Evolutionary conservation across 2,113 vertebrate species (phyloP), one percentile per base, ranked within the genome.

Genomic region (Trachemys scripta): DNA sequence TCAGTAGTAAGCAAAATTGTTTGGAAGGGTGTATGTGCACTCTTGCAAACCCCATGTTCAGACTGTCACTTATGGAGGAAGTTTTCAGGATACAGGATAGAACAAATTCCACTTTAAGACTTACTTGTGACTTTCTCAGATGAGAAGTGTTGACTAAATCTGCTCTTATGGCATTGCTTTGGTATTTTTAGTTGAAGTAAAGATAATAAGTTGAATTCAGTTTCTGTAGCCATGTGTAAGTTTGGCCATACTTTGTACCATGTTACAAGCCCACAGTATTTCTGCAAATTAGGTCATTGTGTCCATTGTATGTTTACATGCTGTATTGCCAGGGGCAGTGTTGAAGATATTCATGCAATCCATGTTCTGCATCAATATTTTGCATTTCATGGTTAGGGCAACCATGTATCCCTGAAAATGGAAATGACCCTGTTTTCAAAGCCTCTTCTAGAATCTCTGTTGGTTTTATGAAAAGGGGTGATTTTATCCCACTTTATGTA

Each of bases 41-140:
- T 45, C 6, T 45, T 45, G 29, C 75, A 78, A 47, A 47, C 24
- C 25, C 42, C 12, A 47, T 47, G 42, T 78, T 47, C 45, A 47
- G 42, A 78, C 24, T 27, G 11, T 24, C 42, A 22, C 22, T 19
- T 13, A 29, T 38, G 65, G n/a, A 17, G 20, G n/a, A 19, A 38
- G 42, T 78, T 27, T 78, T 47, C 42, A 47, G 42, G 42, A 27
- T 29, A 45, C 13, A 27, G 22, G 75, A 25, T 14, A 27, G 38
- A 86, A 91, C 89, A 90, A 79, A 27, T 2, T 80, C 56, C 85
- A 95, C 27, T 89, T 56, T 84, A 87, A 92, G 80, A 78, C 90
- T 93, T 92, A 57, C 10, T 45, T 92, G 72, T 76, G 85, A 95
- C 94, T 95, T 95, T 93, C 90, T 93, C 49, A 88, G 96, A 54